phyloP scores from a whole-genome alignment of 1,140 invertebrate species.

The Musca vetustissima region DNA sequence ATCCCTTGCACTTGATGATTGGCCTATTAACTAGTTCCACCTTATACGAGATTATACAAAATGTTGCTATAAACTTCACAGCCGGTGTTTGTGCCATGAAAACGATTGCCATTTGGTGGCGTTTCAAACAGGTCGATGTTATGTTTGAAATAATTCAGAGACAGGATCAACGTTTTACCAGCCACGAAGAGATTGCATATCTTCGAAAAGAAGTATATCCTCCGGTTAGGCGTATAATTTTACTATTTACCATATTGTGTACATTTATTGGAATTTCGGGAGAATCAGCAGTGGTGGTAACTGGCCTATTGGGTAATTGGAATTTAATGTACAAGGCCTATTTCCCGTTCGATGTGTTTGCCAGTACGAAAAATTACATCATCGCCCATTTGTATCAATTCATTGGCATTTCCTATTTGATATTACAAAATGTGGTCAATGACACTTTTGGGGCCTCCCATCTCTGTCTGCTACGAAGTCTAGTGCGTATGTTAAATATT shows the following conservation, averaged over 20 bases:
- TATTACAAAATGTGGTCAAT: constrained; percentile 25
- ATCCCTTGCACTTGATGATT: constrained; percentile 21
- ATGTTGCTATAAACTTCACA: constrained; percentile 18
- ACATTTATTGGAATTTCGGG: not conserved
- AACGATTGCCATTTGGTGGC: constrained; percentile 2
- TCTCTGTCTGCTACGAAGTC: constrained; percentile 7
- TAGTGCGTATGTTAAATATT: constrained; percentile 8
- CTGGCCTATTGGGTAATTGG: constrained; percentile 15
- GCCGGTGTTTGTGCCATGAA: constrained; percentile 13
- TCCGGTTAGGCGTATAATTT: not conserved
- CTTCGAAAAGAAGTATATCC: not conserved
- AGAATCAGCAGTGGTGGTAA: constrained; percentile 2
- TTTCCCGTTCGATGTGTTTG: constrained; percentile 24
- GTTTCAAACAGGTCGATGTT: not conserved
- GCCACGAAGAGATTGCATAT: not conserved
- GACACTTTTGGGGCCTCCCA: constrained; percentile 13
- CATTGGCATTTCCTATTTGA: constrained; percentile 12
- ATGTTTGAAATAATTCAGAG: constrained; percentile 3
- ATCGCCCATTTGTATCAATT: constrained; percentile 21
- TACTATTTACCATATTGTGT: not conserved
- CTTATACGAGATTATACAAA: constrained; percentile 14
- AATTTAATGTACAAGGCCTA: constrained; percentile 24
- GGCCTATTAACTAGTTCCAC: constrained; percentile 3
- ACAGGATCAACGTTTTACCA: constrained; percentile 7
- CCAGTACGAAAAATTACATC: not conserved